A percentile compares a stretch with the other conserved stretches of the same genome.
Evolutionary conservation across 2,797 vertebrate species (phyloP).

Genomic region (Tiaroga cobitis): DNA sequence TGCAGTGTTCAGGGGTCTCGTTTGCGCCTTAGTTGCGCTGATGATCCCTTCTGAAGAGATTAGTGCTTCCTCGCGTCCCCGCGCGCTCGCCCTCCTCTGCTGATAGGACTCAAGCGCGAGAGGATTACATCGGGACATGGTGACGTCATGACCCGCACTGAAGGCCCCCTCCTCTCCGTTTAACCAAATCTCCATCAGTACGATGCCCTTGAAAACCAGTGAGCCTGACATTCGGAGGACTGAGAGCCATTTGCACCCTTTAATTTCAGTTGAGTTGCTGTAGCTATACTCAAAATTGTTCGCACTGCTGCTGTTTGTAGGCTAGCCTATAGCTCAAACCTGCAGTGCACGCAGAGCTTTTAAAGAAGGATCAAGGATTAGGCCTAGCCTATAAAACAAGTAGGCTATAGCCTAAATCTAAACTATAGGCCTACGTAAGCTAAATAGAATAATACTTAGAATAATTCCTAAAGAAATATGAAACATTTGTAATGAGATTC

Average conservation of each 20-base stretch:
- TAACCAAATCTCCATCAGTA: constrained; percentile 96
- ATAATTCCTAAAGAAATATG: background rate
- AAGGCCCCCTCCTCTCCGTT: constrained; percentile 78
- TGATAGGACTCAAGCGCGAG: constrained; percentile 89
- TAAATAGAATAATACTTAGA: background rate
- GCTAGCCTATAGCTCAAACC: background rate
- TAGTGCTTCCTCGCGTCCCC: constrained; percentile 82
- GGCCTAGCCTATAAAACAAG: background rate
- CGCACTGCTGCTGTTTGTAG: background rate
- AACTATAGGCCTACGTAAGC: background rate
- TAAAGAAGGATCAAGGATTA: background rate
- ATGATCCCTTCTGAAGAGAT: constrained; percentile 86
- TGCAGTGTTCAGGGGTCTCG: constrained; percentile 68
- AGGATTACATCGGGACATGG: constrained; percentile 96
- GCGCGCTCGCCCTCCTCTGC: constrained; percentile 84
- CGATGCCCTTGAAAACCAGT: constrained; percentile 95
- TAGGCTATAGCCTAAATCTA: background rate
- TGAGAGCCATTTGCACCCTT: constrained; percentile 43
- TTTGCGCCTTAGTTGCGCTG: constrained; percentile 76
- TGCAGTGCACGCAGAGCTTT: background rate
- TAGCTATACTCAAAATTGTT: background rate
- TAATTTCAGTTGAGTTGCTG: constrained; percentile 40
- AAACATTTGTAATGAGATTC: background rate
- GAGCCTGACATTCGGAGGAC: constrained; percentile 80
- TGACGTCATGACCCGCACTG: constrained; percentile 96